Evolutionary conservation across 92 coral and sea anemone species (phyloP), one percentile per base, ranked within the genome.

Genomic region (Blastomussa wellsi): DNA sequence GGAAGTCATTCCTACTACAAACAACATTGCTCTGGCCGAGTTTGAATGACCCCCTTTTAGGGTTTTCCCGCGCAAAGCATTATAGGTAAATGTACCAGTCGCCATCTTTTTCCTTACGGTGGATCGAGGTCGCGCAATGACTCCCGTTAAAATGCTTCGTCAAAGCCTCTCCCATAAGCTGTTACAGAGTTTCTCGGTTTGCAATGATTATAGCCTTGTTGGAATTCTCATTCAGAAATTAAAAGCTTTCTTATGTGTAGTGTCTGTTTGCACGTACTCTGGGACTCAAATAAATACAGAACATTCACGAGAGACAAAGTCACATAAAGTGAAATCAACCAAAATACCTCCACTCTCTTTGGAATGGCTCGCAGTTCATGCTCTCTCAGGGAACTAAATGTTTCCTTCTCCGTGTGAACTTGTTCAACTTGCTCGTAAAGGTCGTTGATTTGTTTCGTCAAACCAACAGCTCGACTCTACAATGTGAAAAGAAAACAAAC

Each of bases 371-470:
- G 86, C 24, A 82, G 86, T 75, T 96, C 99, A 73, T 96, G 97
- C 7, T 89, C 91, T 79, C 95, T 90, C 62, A 96, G 88, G 13
- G 93, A 94, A 64, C 92, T 95, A 83, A 96, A 96, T 5, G 99
- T 96, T 79, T 90, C 92, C 87, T 91, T 91, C 91, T 96, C 99
- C 24, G 92, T 95, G 72, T 96, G 93, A 2, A 93, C 86, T 78
- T 96, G 99, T 69, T 96, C 99, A 7, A 96, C 89, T 87, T 95
- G 99, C 72, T 96, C 99, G 74, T 93, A 97, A 17, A 88, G 86
- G 80, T 96, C 99, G 10, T 91, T 89, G 36, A 96, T 85, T 86
- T 96, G 99, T 60, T 96, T 96, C 44, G 95, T 91, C 62, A 96
- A 78, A 0, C 99, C 99, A n/a, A 96, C 98, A 39, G 94, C 95